These are phyloP conservation scores for Trachurus trachurus DNA, from an alignment of 2,797 vertebrate genomes.

Conservation along the genomic window DNA sequence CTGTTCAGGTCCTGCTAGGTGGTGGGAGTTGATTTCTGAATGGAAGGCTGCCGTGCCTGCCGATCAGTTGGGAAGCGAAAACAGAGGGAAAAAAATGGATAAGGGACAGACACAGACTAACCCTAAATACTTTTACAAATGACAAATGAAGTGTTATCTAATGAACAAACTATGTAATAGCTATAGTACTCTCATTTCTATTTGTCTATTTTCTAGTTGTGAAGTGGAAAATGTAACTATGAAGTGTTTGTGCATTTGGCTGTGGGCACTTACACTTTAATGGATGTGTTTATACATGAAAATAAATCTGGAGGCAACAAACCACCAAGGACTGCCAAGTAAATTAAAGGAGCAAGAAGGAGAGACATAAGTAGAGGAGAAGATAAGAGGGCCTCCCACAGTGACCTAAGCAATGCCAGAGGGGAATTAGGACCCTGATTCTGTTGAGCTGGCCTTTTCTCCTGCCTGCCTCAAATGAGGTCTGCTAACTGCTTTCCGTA, in stretches of 20 bases:
- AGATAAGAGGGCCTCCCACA: conserved; percentile 20
- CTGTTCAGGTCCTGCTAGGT: too few relatives aligned
- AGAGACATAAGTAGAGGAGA: conserved; percentile 5
- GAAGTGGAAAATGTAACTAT: not conserved
- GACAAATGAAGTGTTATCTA: not conserved
- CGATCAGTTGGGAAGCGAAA: too few relatives aligned
- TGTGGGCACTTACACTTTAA: not conserved
- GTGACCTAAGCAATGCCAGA: conserved; percentile 36
- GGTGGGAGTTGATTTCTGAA: too few relatives aligned
- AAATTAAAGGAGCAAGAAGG: conserved; percentile 2
- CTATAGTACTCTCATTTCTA: too few relatives aligned
- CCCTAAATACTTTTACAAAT: not conserved
- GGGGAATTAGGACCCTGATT: conserved; percentile 28
- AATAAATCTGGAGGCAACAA: conserved; percentile 11
- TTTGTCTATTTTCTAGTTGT: not conserved
- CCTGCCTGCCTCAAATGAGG: conserved; percentile 37
- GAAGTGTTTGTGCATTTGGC: not conserved
- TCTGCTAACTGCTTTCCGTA: conserved; percentile 17
- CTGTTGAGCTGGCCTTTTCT: conserved; percentile 42
- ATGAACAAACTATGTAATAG: not conserved
- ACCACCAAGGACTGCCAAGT: conserved; percentile 6
- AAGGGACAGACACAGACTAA: too few relatives aligned
- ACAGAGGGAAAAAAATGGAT: too few relatives aligned
- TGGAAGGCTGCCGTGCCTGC: too few relatives aligned
- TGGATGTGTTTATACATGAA: not conserved